Base-by-base conservation (phyloP, 2,113 vertebrate species). In the Brienomyrus brachyistius region DNA sequence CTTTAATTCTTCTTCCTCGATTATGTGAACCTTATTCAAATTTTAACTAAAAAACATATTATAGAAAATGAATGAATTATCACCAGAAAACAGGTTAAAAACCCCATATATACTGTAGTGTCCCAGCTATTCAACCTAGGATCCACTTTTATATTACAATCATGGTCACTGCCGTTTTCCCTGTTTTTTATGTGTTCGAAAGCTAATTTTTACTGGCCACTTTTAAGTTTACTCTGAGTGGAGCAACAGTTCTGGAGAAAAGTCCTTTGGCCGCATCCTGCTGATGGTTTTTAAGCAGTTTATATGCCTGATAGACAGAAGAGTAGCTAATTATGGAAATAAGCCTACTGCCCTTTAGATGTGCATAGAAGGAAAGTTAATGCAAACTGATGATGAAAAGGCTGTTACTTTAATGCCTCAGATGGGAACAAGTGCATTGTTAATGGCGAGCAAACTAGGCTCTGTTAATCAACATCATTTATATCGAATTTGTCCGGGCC, bases 181-280 rank as follows among this genome's bases (percentile, higher is more conserved):
- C n/a, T 21, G 17, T 47, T 45, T 84, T 23, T 48, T 13, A 1
- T 48, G 19, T 23, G 35, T 48, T 84, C 52, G 59, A 89, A 70
- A 70, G 23, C 17, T 52, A 40, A 27, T 89, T 54, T 86, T 54
- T 86, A 86, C 23, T 54, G 50, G n/a, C 27, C 85, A 54, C 50
- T 54, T 54, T 86, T 5, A 86, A 86, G 85, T 86, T 48, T 84
- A 47, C 43, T 84, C 21, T 84, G 82, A 84, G 82, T 47, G 85
- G 48, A 86, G n/a, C 13, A 48, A 54, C 27, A 27, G 85, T 86
- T 40, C 45, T 23, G 17, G 85, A 86, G 85, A 86, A 17, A 86
- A 51, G 1, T 4, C 4, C 0, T 86, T 51, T 54, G 27, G 11
- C 45, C 82, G 21, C 15, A 84, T 83, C 43, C 21, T 23, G 1